Conservation (phyloP, 2,888 invertebrate genomes). For the Anticlea derivata region DNA sequence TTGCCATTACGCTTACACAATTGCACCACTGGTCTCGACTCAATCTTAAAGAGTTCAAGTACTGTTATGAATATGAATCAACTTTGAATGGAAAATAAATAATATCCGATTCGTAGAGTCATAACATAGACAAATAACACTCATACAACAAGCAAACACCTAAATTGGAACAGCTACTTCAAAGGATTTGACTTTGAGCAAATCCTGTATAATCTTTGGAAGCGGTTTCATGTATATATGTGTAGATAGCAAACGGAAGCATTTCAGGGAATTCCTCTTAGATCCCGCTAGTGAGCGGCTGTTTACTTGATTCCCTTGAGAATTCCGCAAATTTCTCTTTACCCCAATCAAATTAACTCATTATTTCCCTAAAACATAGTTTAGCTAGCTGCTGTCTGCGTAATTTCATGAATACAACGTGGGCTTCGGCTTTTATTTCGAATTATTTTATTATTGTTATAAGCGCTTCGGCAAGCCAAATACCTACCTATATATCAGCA, state of each 20-base stretch:
- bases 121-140: conserved; percentile 10
- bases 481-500: too few species aligned
- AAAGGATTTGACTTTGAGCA: conserved; percentile 28
- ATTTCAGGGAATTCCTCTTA: conserved; percentile 49
- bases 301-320: conserved; percentile 54
- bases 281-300: conserved; percentile 51
- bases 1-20: too few species aligned
- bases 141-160: conserved; percentile 4
- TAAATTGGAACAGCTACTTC: conserved; percentile 24
- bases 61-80: not conserved
- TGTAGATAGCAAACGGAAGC: conserved; percentile 34
- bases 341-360: conserved; percentile 63
- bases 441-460: not conserved
- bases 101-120: not conserved
- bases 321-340: conserved; percentile 52
- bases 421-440: not conserved
- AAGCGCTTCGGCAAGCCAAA: too few species aligned
- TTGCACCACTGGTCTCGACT: not conserved
- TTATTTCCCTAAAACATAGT: conserved; percentile 56
- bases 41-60: not conserved
- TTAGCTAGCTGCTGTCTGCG: conserved; percentile 30
- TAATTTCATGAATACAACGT: conserved; percentile 18
- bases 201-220: conserved; percentile 23
- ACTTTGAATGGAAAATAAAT: not conserved
- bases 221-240: conserved; percentile 30